Evolutionary conservation across 2,113 vertebrate genomes (phyloP), one percentile per base, ranked within the genome.

Genomic region (Galeopterus variegatus): DNA sequence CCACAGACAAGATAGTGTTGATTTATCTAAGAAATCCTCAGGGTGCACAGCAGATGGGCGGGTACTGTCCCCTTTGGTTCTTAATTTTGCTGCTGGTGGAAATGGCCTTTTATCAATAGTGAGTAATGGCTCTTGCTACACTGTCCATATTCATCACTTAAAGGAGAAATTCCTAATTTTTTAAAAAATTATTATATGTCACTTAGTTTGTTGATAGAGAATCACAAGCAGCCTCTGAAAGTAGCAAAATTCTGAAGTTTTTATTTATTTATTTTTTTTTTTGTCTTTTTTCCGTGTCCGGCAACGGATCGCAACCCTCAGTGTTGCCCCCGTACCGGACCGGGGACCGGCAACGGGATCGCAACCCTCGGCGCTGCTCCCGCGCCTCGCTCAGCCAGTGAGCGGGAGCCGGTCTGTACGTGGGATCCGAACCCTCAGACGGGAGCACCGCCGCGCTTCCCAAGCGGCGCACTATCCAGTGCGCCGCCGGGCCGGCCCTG

Each of bases 21-120:
- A 93, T 90, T 81, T 80, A 65, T 96, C 67, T 76, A 90, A 76
- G 75, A 96, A 80, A 94, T 96, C 95, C 67, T 96, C 21, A 48
- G 77, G 48, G 93, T 97, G 6, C 82, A 92, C 7, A 81, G 50
- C 4, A 92, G 69, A 60, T 95, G 48, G 14, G 0, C 36, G 87
- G 69, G 33, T 90, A 45, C 31, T 95, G n/a, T 88, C 95, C 58
- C 73, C 26, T 96, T 96, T 90, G 45, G 28, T 72, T 89, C 80
- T 91, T 97, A 33, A 75, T 94, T 98, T 96, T 96, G 92, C 94
- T 0, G 0, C 69, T 87, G 89, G 89, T 79, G 96, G 82, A 67
- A 84, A 83, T 21, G 41, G 36, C 33, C 62, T 87, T 94, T 79
- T 48, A n/a, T 62, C 73, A 56, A 41, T 52, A 65, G 31, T 67